phyloP scores from a whole-genome alignment of 2,888 invertebrate genomes.

The Harpagoxenus sublaevis region DNA sequence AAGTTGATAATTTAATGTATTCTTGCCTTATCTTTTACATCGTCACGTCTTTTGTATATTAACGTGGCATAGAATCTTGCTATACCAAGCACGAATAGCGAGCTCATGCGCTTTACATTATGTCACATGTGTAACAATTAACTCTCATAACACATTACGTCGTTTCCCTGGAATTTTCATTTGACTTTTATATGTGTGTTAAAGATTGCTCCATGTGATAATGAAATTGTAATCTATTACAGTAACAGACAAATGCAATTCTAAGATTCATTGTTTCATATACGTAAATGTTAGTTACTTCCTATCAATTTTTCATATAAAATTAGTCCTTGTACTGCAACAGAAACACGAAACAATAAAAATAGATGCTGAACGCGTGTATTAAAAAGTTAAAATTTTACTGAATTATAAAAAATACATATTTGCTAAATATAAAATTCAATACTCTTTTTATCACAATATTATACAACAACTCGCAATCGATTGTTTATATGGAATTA shows the following conservation, averaged over 20 bases:
- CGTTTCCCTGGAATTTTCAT: conserved; percentile 19
- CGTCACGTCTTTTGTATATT: background rate
- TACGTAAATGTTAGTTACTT: conserved; percentile 10
- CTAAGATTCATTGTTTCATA: background rate
- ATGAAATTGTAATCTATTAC: conserved; percentile 35
- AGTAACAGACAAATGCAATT: conserved; percentile 7
- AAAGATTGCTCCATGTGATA: conserved; percentile 6
- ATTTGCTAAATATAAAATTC: background rate
- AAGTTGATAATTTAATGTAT: conserved; percentile 29
- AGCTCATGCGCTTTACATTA: conserved; percentile 13
- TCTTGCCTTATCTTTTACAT: conserved; percentile 39
- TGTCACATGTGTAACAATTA: conserved; percentile 43
- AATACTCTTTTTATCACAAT: background rate
- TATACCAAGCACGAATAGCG: background rate
- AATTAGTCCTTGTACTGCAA: background rate
- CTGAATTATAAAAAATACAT: background rate
- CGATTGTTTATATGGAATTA: background rate
- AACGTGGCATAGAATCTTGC: background rate
- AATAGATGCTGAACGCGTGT: background rate
- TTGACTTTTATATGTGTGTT: conserved; percentile 4
- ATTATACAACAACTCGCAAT: background rate
- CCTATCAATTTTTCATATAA: background rate
- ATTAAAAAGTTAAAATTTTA: background rate
- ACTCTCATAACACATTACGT: conserved; percentile 10
- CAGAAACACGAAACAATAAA: background rate